phyloP scores from a whole-genome alignment of 92 coral and sea anemone species.

The Zoanthus solanderi region DNA sequence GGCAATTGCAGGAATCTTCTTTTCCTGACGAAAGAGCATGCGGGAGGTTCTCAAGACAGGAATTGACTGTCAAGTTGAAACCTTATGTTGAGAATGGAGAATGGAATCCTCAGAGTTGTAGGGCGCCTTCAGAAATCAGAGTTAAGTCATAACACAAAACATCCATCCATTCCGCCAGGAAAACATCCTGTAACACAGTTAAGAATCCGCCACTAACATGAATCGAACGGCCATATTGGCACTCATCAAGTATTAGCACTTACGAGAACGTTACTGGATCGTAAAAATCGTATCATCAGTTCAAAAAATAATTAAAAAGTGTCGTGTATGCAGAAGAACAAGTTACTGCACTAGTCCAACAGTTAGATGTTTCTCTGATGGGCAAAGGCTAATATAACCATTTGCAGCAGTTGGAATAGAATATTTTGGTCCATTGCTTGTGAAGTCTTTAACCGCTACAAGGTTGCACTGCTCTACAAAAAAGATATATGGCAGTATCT shows the following conservation, averaged over 20 bases:
- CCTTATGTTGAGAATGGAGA: constrained; percentile 61
- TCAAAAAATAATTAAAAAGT: constrained; percentile 42
- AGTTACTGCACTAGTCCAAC: constrained; percentile 61
- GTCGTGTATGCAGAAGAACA: constrained; percentile 61
- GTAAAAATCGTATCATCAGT: constrained; percentile 55
- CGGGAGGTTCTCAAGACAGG: constrained; percentile 23
- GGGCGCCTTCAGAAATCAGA: constrained; percentile 59
- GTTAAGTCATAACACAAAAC: constrained; percentile 55
- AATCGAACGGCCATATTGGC: constrained; percentile 60
- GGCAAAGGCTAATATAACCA: constrained; percentile 51
- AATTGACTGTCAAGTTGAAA: constrained; percentile 57
- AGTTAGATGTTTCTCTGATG: constrained; percentile 59
- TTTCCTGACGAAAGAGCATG: constrained; percentile 57
- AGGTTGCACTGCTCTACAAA: constrained; percentile 39
- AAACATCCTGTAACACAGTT: constrained; percentile 60
- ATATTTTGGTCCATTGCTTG: constrained; percentile 58
- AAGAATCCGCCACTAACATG: constrained; percentile 64
- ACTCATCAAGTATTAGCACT: constrained; percentile 59
- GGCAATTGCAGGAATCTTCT: constrained; percentile 57
- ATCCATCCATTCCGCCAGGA: constrained; percentile 61
- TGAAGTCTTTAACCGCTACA: constrained; percentile 51
- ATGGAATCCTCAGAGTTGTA: constrained; percentile 63
- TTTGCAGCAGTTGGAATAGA: constrained; percentile 64
- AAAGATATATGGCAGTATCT: constrained; percentile 63
- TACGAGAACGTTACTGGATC: constrained; percentile 66